Evolutionary conservation across 1,140 invertebrate species (phyloP), one percentile per base, ranked within the genome.

Genomic region (Drosophila orena): DNA sequence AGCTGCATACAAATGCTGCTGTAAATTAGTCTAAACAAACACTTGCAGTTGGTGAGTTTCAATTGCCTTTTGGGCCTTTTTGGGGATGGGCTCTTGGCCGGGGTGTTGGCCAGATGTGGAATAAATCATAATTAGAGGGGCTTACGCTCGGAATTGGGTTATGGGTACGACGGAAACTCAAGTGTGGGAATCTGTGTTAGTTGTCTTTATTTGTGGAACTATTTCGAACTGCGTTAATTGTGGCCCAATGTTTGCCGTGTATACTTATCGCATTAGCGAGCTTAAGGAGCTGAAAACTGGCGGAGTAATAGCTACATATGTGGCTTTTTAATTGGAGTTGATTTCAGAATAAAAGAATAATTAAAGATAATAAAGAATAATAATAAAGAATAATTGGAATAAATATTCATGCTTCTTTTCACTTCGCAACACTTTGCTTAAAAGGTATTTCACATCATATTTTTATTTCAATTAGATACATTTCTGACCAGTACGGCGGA

Each of bases 1-100:
- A 40, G 40, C 53, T 46, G 76, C 60, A 84, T 76, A 73, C 80
- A 71, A 79, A 83, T 83, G 64, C 55, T 79, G 47, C 72, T 78
- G 58, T 70, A 70, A 79, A 76, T 58, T 69, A 64, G 42, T 37
- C 30, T 30, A 57, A 78, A 57, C 42, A 70, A 38, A 57, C 53
- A 27, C n/a, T 35, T 30, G 43, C 60, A 38, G 37, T 17, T 42
- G 60, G 62, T 65, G 64, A 65, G 59, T 65, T 65, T 65, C 43
- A 35, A 65, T 65, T 65, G 62, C 35, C 60, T 62, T 35, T 46
- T 70, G 50, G 59, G 47, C 38, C 46, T 55, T 42, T 35, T 65
- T 17, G 34, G 60, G n/a, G 4, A 24, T 24, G 24, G 24, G 24
- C 0, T 4, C 4, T 24, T 4, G 24, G 37, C 14, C 14, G 37